Conservation (phyloP, 2,797 vertebrate species). For the Dendrocincla fuliginosa region DNA sequence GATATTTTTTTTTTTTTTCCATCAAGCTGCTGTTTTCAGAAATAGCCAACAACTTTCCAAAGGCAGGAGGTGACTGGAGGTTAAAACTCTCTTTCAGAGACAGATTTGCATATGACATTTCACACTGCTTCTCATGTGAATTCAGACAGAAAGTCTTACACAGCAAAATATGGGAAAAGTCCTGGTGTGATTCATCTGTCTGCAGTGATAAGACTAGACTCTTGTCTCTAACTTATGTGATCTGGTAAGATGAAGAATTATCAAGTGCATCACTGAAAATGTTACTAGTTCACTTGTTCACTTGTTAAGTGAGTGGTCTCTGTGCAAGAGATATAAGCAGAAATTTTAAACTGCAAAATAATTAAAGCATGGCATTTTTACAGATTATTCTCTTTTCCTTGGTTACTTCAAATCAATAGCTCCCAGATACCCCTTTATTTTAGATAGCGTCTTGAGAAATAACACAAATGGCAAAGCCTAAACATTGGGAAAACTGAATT, state of each 20-base stretch:
- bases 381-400: neutral
- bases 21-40: neutral
- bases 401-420: slow-evolving; percentile 41
- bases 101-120: neutral
- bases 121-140: neutral
- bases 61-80: neutral
- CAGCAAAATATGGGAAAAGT: neutral
- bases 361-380: slow-evolving; percentile 26
- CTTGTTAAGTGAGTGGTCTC: neutral
- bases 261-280: neutral
- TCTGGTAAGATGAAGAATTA: neutral
- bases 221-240: neutral
- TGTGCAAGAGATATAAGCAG: neutral
- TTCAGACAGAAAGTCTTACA: slow-evolving; percentile 1
- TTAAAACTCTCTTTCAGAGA: neutral
- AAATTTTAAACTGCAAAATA: slow-evolving; percentile 33
- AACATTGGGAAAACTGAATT: slow-evolving; percentile 49
- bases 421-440: slow-evolving; percentile 67
- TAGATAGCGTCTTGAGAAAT: slow-evolving; percentile 60
- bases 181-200: slow-evolving; percentile 9
- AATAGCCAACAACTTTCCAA: neutral
- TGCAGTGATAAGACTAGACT: neutral
- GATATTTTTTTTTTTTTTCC: neutral
- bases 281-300: neutral
- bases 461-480: slow-evolving; percentile 37